phyloP scores from a whole-genome alignment of 2,888 invertebrate genomes.

The Chorisops tibialis region DNA sequence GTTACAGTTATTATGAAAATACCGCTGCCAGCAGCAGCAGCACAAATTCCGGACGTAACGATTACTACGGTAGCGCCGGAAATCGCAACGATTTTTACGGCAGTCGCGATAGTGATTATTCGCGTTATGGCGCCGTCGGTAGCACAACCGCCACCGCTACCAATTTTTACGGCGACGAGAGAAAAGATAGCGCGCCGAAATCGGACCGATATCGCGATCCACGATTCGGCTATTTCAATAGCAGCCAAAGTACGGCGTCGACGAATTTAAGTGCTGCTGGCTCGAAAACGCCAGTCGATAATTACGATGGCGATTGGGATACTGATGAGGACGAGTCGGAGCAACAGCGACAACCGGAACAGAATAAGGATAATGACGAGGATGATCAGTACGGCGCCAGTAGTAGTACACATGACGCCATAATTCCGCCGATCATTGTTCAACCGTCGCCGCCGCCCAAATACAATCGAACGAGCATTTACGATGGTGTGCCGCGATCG shows the following conservation, averaged over 20 bases:
- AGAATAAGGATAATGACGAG: no score
- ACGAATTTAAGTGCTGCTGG: not conserved
- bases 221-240: not conserved
- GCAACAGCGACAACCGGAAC: slow-evolving; percentile 2
- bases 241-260: not conserved
- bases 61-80: not conserved
- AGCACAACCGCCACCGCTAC: no score
- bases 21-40: not conserved
- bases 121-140: no score
- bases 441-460: slow-evolving; percentile 30
- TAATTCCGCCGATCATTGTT: not conserved
- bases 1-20: not conserved
- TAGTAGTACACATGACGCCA: not conserved
- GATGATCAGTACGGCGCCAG: not conserved
- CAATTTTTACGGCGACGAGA: not conserved
- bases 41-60: not conserved
- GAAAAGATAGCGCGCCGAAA: not conserved
- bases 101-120: not conserved
- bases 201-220: slow-evolving; percentile 7
- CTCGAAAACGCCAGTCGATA: not conserved
- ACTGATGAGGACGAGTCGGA: not conserved
- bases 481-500: slow-evolving; percentile 39
- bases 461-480: slow-evolving; percentile 45
- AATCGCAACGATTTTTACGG: not conserved
- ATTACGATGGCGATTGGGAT: slow-evolving; percentile 3